phyloP scores from a whole-genome alignment of 2,113 vertebrate genomes.

The Zingel zingel region DNA sequence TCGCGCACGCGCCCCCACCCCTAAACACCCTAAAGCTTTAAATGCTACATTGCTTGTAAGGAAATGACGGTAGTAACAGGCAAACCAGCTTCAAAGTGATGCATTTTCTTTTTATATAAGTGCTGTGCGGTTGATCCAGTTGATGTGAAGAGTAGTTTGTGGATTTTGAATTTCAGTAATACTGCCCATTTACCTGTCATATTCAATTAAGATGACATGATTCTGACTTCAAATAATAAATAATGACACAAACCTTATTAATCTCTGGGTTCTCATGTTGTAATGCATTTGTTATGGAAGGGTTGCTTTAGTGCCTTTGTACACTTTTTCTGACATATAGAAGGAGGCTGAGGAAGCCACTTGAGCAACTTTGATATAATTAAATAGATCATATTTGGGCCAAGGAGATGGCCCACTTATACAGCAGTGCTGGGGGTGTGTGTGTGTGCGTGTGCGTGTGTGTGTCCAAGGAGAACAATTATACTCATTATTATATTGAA shows the following conservation, averaged over 20 bases:
- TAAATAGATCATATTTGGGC: conserved; percentile 65
- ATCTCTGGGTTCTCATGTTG: not conserved
- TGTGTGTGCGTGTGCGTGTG: conserved; percentile 7
- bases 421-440: not conserved
- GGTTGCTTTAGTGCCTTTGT: not conserved
- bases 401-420: conserved; percentile 76
- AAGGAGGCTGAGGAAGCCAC: conserved; percentile 3
- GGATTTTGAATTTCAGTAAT: not conserved
- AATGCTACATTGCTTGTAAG: too few relatives aligned
- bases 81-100: too few relatives aligned
- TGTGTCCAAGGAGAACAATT: conserved; percentile 32
- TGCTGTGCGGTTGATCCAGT: too few relatives aligned
- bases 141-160: too few relatives aligned
- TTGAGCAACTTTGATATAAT: conserved; percentile 37
- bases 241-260: not conserved
- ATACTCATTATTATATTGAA: too few relatives aligned
- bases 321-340: not conserved
- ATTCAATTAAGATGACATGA: not conserved
- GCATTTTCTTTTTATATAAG: too few relatives aligned
- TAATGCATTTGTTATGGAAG: too few relatives aligned
- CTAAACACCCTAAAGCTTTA: too few relatives aligned
- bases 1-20: too few relatives aligned
- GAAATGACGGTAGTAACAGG: too few relatives aligned
- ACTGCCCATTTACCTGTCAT: not conserved
- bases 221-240: not conserved